These are phyloP conservation scores for Polypterus senegalus DNA, from an alignment of 2,113 vertebrate genomes.

Conservation along the genomic window DNA sequence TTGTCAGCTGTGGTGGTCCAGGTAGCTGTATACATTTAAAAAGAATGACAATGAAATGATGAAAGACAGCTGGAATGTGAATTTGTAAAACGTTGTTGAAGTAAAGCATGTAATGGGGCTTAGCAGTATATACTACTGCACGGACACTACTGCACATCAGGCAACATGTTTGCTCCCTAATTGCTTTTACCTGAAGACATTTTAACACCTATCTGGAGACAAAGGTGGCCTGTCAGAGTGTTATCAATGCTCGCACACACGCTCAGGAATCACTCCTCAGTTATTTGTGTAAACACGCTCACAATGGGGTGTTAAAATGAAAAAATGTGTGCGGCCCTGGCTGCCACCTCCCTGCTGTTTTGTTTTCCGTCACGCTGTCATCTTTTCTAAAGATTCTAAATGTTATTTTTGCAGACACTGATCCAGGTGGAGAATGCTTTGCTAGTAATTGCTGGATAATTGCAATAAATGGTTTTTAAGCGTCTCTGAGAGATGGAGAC, in stretches of 20 bases:
- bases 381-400: too few relatives aligned
- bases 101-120: constrained; percentile 18
- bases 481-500: too few relatives aligned
- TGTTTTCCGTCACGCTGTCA: too few relatives aligned
- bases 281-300: constrained; percentile 17
- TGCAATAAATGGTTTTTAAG: too few relatives aligned
- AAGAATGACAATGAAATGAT: constrained; percentile 12
- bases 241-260: constrained; percentile 20
- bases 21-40: not conserved
- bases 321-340: too few relatives aligned
- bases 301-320: not conserved
- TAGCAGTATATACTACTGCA: not conserved
- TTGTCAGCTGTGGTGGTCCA: too few relatives aligned
- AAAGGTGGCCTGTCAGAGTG: constrained; percentile 22
- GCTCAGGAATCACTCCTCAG: constrained; percentile 12
- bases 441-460: too few relatives aligned
- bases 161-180: constrained; percentile 18
- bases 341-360: too few relatives aligned
- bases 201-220: constrained; percentile 26
- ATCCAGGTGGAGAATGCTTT: too few relatives aligned
- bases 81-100: constrained; percentile 20
- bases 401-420: too few relatives aligned
- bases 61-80: constrained; percentile 18
- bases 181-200: constrained; percentile 22
- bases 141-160: not conserved